Percentiles rank a stretch among this genome's conserved stretches.
Conservation (phyloP, 2,113 vertebrate genomes). For the Seriola dumerili region DNA sequence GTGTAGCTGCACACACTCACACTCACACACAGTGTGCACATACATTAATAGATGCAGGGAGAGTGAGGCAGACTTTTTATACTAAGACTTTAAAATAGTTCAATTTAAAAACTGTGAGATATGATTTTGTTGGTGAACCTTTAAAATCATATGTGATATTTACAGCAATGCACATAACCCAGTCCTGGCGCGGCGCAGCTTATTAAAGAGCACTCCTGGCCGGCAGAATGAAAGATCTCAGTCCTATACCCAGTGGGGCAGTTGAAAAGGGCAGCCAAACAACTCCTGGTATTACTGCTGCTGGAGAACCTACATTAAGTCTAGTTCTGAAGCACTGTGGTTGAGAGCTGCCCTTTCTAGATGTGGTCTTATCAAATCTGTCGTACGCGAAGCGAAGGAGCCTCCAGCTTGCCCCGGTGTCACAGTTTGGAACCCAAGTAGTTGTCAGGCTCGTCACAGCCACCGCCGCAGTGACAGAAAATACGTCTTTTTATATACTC, state of each 20-base stretch:
- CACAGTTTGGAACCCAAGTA: constrained; percentile 38
- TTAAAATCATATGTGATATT: constrained; percentile 43
- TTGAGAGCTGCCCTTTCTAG: constrained; percentile 69
- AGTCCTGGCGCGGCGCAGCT: neutral
- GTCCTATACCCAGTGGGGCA: constrained; percentile 21
- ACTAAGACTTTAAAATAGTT: neutral
- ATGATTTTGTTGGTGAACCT: constrained; percentile 30
- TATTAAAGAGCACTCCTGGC: constrained; percentile 48
- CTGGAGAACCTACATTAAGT: constrained; percentile 49
- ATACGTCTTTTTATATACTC: constrained; percentile 28
- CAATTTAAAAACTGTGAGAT: constrained; percentile 14
- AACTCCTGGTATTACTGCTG: constrained; percentile 51
- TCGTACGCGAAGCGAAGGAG: constrained; percentile 43
- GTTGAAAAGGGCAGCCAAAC: constrained; percentile 74
- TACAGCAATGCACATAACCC: constrained; percentile 31
- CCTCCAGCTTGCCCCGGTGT: constrained; percentile 50
- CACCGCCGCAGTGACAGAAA: constrained; percentile 47
- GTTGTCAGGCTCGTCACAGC: constrained; percentile 50
- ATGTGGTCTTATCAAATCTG: constrained; percentile 67
- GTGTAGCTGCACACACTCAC: neutral
- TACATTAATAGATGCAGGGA: neutral
- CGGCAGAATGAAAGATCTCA: constrained; percentile 36
- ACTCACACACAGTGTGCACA: neutral
- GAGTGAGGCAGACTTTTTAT: neutral
- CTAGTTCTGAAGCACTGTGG: constrained; percentile 22